Evolutionary conservation across 2,888 invertebrate genomes (phyloP), one percentile per base, ranked within the genome.

Genomic region (Patella caerulea): DNA sequence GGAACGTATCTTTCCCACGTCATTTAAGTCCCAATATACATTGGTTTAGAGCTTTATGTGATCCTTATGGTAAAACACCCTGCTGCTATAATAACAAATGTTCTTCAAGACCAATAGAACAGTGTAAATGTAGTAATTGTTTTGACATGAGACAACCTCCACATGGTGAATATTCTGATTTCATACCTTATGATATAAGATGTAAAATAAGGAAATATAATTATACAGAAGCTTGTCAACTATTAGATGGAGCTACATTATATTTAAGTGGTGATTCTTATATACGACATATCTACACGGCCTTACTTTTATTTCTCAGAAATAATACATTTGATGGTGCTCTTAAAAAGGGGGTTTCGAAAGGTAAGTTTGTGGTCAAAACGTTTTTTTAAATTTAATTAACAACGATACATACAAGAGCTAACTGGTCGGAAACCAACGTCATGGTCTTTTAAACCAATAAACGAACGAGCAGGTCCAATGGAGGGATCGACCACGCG

Each of bases 111-210:
- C n/a, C 19, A 24, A 5, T 65, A 24, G 65, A 65, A 65, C 11
- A 65, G 24, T 65, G 65, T 65, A n/a, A 12, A 65, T 65, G 65
- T 65, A 24, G 19, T 65, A 65, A 65, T 65, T 65, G 65, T 65
- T 65, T 65, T 24, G 65, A 65, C 24, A 24, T 24, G 24, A 65
- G 65, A 65, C 65, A 65, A 65, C 12, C 65, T 19, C n/a, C 24
- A 24, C 65, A 65, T 65, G 65, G 19, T 65, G 65, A 65, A 65
- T 65, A 65, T 65, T 65, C 65, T 24, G 19, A 65, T 3, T 65
- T n/a, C 19, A 24, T 65, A 65, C 65, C 65, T 24, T 24, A 9
- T 9, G 65, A 65, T 65, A 65, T 9, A 65, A 24, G 19, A 7
- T 65, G 65, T 65, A 24, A n/a, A 24, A 65, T 65, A 7, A n/a